Base-by-base conservation (phyloP, 1,140 invertebrate genomes). In the Drosophila jambulina region DNA sequence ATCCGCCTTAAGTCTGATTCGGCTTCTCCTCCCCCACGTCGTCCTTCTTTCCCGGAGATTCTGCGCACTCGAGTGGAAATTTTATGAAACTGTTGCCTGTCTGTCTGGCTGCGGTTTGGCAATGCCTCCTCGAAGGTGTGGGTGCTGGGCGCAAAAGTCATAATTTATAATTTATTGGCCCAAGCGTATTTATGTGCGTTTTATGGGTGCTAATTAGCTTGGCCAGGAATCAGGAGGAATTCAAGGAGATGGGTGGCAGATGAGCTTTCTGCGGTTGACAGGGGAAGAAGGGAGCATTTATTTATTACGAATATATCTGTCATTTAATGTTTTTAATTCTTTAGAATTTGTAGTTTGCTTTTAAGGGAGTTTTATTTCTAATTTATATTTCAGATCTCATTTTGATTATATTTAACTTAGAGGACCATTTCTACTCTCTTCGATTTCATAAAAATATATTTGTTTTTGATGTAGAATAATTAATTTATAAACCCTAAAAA, bases 121-220 rank as follows among this genome's bases (percentile, higher is more conserved):
- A 56, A 54, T 38, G n/a, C 9, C 12, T 9, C 23, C 48, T 40
- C 19, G 6, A 48, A 25, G 49, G 25, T 23, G 42, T 29, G 74
- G 75, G 46, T 43, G 75, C 54, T 74, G 81, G 81, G 85, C 34
- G 46, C 60, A 40, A 60, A 72, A 78, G 65, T 90, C 78, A 82
- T 90, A 90, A 90, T 90, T 85, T 90, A 85, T 90, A 90, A 90
- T 90, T 90, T 90, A 90, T 90, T 90, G 81, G 78, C 48, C 58
- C 40, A 75, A 60, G 59, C 71, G 67, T 72, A 85, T 90, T 88
- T 90, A 88, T 88, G 81, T 90, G 85, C 78, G 74, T 81, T 88
- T 88, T 88, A 88, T 88, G 85, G 85, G 60, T 65, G 85, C 85
- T 88, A 88, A 88, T 88, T 88, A 88, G 84, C 84, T 72, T 51